Conservation (phyloP, 2,797 vertebrate genomes). For the Merluccius polli region DNA sequence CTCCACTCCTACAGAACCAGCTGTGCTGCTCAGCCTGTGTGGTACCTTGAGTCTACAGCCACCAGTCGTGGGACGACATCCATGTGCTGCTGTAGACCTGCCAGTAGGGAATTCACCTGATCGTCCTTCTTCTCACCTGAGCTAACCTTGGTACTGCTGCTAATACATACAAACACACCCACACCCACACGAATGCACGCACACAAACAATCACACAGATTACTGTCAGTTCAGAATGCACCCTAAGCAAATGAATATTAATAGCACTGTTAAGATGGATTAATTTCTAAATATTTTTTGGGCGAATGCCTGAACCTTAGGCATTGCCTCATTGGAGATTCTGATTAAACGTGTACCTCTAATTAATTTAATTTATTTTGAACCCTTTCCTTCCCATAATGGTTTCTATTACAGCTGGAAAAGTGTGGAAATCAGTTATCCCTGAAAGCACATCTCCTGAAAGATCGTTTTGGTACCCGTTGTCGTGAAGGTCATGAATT, state of each 20-base stretch:
- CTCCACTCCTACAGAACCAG: slow-evolving; percentile 4
- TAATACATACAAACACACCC: slow-evolving; percentile 33
- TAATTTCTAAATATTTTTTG: not conserved
- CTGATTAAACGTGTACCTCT: not conserved
- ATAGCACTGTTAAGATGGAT: not conserved
- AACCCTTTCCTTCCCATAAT: not conserved
- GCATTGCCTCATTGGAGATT: not conserved
- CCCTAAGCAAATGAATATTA: not conserved
- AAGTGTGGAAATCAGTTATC: not conserved
- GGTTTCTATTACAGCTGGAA: not conserved
- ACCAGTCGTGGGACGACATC: slow-evolving; percentile 54
- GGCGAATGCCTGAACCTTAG: not conserved
- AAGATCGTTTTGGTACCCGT: not conserved
- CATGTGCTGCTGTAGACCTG: slow-evolving; percentile 62
- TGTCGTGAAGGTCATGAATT: not conserved
- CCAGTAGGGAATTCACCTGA: slow-evolving; percentile 71
- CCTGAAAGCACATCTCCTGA: not conserved
- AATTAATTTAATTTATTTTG: not conserved
- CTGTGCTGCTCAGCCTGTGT: slow-evolving; percentile 37
- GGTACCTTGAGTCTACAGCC: slow-evolving; percentile 66
- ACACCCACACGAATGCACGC: slow-evolving; percentile 16
- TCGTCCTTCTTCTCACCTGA: slow-evolving; percentile 61
- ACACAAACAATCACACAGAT: slow-evolving; percentile 21
- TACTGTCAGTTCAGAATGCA: not conserved
- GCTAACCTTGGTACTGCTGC: slow-evolving; percentile 47